phyloP scores from a whole-genome alignment of 2,113 vertebrate genomes.

The Colistium nudipinnis region DNA sequence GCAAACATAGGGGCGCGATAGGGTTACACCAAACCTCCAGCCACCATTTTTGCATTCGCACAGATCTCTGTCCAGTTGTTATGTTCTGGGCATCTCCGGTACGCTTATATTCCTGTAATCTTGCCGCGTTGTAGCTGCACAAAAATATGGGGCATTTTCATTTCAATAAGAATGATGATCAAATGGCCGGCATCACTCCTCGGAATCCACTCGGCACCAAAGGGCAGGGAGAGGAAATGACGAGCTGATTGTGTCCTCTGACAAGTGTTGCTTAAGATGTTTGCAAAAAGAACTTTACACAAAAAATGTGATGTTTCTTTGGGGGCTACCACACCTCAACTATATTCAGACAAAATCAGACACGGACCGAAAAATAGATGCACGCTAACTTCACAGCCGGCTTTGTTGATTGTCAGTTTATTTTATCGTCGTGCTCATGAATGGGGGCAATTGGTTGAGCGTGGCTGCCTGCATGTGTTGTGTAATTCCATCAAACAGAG shows the following conservation, averaged over 20 bases:
- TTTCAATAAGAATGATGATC: not conserved
- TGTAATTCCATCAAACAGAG: slow-evolving; percentile 3
- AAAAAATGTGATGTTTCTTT: no score
- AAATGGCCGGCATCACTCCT: not conserved
- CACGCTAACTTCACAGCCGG: no score
- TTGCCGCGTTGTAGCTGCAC: not conserved
- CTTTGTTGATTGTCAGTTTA: no score
- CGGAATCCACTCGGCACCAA: not conserved
- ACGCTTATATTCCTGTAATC: not conserved
- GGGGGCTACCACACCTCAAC: no score
- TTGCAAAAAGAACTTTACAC: no score
- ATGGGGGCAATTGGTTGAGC: not conserved
- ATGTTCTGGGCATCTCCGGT: not conserved
- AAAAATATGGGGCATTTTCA: not conserved
- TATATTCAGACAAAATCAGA: no score
- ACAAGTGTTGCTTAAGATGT: no score
- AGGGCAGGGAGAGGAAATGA: not conserved
- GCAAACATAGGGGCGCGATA: not conserved
- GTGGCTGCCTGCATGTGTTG: slow-evolving; percentile 7
- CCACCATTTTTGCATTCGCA: not conserved
- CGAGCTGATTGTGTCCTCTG: no score
- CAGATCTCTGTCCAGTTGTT: not conserved
- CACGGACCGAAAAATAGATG: no score
- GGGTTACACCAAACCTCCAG: not conserved
- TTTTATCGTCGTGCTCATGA: no score